Evolutionary conservation across 2,113 vertebrate species (phyloP).

Genomic region (Aplodontia rufa): DNA sequence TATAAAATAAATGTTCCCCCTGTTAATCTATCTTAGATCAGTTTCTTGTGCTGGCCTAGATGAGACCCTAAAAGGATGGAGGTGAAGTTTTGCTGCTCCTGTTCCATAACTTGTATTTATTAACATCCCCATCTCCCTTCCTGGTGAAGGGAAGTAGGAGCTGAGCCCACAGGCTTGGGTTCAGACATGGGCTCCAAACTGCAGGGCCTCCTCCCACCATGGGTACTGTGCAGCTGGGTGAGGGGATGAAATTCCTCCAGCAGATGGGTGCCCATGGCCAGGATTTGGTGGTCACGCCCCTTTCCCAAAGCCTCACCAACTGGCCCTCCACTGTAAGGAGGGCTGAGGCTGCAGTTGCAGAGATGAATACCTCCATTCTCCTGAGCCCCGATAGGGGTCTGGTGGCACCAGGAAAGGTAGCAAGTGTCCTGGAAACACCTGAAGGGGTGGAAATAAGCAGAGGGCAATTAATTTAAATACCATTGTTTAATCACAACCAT

Average conservation of each 20-base stretch:
- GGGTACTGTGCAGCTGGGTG: not conserved
- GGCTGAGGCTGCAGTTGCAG: not conserved
- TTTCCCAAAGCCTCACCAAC: not conserved
- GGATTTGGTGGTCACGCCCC: not conserved
- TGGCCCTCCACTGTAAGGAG: accelerated
- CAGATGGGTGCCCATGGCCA: not conserved
- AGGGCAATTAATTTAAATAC: accelerated
- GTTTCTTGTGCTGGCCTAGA: not conserved
- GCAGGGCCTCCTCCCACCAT: too few relatives aligned
- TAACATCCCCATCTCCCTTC: not conserved
- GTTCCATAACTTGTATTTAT: not conserved
- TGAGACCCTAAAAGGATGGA: not conserved
- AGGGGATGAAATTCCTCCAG: not conserved
- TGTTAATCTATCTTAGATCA: not conserved
- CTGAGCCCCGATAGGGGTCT: accelerated
- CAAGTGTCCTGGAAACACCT: not conserved
- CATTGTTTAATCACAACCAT: not conserved
- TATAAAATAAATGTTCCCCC: not conserved
- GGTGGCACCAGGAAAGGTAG: accelerated
- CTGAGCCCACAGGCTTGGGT: not conserved
- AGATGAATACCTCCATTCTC: not conserved
- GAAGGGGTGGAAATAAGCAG: accelerated
- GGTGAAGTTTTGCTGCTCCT: not conserved
- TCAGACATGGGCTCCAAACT: not conserved
- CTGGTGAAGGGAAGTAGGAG: not conserved